Evolutionary conservation across 2,888 invertebrate species (phyloP).

Genomic region (Nemapogon koenigi): DNA sequence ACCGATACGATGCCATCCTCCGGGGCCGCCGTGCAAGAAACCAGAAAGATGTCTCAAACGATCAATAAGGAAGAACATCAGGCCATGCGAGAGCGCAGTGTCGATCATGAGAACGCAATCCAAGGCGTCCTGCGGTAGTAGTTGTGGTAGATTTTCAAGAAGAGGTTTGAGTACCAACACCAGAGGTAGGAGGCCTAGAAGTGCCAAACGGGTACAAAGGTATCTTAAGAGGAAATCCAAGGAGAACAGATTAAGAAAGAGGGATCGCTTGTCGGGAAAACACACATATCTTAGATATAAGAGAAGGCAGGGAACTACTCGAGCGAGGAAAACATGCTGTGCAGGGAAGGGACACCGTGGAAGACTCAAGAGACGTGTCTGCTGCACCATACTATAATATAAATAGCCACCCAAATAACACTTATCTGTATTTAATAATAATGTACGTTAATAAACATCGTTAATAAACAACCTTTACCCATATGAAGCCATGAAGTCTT

Average conservation of each 20-base stretch:
- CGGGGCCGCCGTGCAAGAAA: slow-evolving; percentile 37
- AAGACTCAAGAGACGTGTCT: slow-evolving; percentile 23
- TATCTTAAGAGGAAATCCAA: slow-evolving; percentile 36
- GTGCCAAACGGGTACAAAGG: slow-evolving; percentile 23
- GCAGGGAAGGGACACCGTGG: slow-evolving; percentile 45
- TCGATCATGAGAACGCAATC: slow-evolving; percentile 43
- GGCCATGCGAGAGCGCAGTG: slow-evolving; percentile 42
- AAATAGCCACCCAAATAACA: slow-evolving; percentile 4
- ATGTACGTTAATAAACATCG: no score
- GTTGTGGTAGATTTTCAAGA: slow-evolving; percentile 28
- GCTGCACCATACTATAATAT: slow-evolving; percentile 22
- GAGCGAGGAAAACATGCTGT: slow-evolving; percentile 29
- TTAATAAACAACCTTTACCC: no score
- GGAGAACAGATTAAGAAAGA: slow-evolving; percentile 31
- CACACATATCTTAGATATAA: slow-evolving; percentile 28
- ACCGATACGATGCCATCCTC: slow-evolving; percentile 43
- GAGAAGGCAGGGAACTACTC: slow-evolving; percentile 25
- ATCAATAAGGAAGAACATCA: slow-evolving; percentile 32
- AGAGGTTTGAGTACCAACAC: neutral
- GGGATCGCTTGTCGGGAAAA: slow-evolving; percentile 31
- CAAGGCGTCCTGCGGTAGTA: slow-evolving; percentile 26
- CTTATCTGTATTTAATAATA: no score
- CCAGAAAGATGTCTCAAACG: slow-evolving; percentile 41
- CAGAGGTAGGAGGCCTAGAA: no score
- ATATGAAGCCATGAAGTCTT: no score